These are phyloP conservation scores for Vulpes vulpes DNA, from an alignment of 2,113 vertebrate genomes.

Conservation along the genomic window DNA sequence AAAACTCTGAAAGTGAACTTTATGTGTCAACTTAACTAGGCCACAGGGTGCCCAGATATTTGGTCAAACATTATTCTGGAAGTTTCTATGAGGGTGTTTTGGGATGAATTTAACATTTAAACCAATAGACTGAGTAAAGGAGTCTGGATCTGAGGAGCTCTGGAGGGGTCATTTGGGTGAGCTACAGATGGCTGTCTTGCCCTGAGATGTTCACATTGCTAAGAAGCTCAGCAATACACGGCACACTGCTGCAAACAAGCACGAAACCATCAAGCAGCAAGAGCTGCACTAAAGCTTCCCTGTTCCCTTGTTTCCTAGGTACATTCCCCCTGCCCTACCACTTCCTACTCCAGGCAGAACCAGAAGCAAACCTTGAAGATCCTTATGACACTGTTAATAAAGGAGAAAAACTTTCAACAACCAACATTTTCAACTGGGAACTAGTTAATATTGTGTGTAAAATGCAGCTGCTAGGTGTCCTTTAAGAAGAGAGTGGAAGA, in stretches of 20 bases:
- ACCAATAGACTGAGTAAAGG: not conserved
- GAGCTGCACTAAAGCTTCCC: not conserved
- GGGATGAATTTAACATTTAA: not conserved
- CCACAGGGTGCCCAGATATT: not conserved
- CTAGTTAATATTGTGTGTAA: not conserved
- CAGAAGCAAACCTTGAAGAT: not conserved
- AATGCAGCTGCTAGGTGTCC: not conserved
- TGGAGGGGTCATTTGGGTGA: not conserved
- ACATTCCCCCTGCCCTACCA: not conserved
- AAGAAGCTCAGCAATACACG: not conserved
- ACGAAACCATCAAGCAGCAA: not conserved
- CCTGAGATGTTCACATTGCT: not conserved
- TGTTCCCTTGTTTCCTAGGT: not conserved
- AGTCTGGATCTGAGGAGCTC: not conserved
- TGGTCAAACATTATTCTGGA: not conserved
- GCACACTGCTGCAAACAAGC: not conserved
- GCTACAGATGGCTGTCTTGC: not conserved
- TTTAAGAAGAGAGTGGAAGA: conserved; percentile 33
- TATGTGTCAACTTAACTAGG: not conserved
- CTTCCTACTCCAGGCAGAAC: not conserved
- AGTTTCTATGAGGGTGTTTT: not conserved
- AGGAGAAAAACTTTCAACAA: not conserved
- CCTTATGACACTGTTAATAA: not conserved
- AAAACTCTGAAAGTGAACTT: not conserved
- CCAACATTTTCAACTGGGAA: not conserved